These are phyloP conservation scores for Ruditapes philippinarum DNA, from an alignment of 1,140 invertebrate species.

Conservation along the genomic window DNA sequence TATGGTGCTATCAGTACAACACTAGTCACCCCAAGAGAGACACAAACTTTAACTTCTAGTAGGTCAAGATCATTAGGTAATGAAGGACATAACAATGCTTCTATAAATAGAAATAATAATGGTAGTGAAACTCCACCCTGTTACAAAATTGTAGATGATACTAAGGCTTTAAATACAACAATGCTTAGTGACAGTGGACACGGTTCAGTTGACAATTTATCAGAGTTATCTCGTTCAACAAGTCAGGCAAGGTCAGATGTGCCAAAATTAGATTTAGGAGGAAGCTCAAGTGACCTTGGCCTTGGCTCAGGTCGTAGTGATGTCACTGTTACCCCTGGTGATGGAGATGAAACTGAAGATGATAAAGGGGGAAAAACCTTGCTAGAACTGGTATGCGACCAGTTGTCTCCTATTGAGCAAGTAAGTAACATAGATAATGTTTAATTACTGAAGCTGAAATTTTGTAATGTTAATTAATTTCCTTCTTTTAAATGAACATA, in stretches of 20 bases:
- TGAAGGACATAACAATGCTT: background rate
- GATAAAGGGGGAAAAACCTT: conserved; percentile 31
- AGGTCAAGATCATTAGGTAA: conserved; percentile 21
- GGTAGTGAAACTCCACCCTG: background rate
- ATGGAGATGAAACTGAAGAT: background rate
- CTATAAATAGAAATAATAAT: background rate
- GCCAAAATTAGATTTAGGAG: conserved; percentile 51
- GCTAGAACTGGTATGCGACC: conserved; percentile 60
- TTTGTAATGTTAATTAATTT: too few species aligned
- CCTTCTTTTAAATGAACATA: too few species aligned
- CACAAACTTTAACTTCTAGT: background rate
- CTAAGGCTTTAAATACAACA: background rate
- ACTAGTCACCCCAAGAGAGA: conserved; percentile 46
- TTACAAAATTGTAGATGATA: background rate
- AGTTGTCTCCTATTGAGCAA: conserved; percentile 40
- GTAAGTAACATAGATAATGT: conserved; percentile 23
- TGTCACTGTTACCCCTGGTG: conserved; percentile 9
- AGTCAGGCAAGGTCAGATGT: conserved; percentile 29
- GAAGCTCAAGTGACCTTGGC: conserved; percentile 53
- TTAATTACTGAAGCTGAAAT: too few species aligned
- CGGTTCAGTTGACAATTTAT: conserved; percentile 58
- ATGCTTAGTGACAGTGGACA: conserved; percentile 56
- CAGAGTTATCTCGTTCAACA: conserved; percentile 33
- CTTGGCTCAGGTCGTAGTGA: conserved; percentile 40
- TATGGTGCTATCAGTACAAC: conserved; percentile 52